Evolutionary conservation across 1,140 invertebrate genomes (phyloP).

Genomic region (Cephus cinctus): DNA sequence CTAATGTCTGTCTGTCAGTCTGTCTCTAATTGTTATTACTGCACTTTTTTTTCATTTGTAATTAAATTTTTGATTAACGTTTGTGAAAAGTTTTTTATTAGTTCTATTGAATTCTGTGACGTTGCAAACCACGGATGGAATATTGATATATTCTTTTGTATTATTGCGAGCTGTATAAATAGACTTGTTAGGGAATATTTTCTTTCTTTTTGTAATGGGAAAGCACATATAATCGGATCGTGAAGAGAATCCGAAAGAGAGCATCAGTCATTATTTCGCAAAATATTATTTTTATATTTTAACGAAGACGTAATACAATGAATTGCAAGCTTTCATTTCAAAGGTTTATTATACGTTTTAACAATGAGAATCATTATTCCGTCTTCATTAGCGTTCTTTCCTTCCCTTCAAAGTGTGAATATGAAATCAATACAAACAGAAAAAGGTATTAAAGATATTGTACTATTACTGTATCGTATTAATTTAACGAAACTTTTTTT

Average conservation of each 20-base stretch:
- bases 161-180: too few relatives aligned
- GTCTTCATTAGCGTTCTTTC: constrained; percentile 1
- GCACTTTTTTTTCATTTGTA: too few relatives aligned
- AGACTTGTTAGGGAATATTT: too few relatives aligned
- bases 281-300: background rate
- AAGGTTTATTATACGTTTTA: background rate
- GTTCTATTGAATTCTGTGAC: too few relatives aligned
- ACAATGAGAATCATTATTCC: background rate
- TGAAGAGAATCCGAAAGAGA: constrained; percentile 5
- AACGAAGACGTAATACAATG: constrained; percentile 2
- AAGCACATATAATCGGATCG: constrained; percentile 7
- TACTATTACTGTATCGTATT: background rate
- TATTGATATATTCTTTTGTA: too few relatives aligned
- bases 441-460: background rate
- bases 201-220: too few relatives aligned
- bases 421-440: constrained; percentile 8
- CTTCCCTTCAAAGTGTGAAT: constrained; percentile 4
- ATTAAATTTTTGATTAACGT: too few relatives aligned
- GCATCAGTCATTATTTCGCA: constrained; percentile 16
- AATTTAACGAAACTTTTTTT: too few relatives aligned
- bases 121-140: too few relatives aligned
- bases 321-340: background rate
- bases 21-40: too few relatives aligned
- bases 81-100: too few relatives aligned
- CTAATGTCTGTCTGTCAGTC: too few relatives aligned